A percentile compares a stretch with the other conserved stretches of the same genome.
Conservation (phyloP, 2,797 vertebrate genomes). For the Sandelia bainsii region DNA sequence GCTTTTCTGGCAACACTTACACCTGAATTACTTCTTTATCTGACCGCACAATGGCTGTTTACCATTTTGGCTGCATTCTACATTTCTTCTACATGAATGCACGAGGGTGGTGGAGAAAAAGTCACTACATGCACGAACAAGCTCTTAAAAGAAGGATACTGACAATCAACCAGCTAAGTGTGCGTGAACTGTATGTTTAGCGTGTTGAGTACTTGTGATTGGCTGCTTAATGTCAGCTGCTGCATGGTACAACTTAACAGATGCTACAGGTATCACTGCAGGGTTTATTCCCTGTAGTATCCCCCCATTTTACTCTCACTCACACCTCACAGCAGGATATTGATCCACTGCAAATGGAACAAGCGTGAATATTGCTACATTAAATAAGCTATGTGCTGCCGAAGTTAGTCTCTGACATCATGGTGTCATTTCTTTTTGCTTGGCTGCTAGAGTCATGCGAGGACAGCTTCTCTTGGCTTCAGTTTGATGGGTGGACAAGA, state of each 20-base stretch:
- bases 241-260: slow-evolving; percentile 21
- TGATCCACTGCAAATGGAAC: slow-evolving; percentile 48
- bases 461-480: slow-evolving; percentile 34
- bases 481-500: slow-evolving; percentile 29
- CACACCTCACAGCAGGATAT: slow-evolving; percentile 49
- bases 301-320: slow-evolving; percentile 44
- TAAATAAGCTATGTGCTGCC: slow-evolving; percentile 35
- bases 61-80: not conserved
- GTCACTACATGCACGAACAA: slow-evolving; percentile 9
- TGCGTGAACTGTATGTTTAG: not conserved
- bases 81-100: not conserved
- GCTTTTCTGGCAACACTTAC: not conserved
- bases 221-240: slow-evolving; percentile 52
- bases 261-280: slow-evolving; percentile 57
- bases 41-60: not conserved
- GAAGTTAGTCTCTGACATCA: slow-evolving; percentile 29
- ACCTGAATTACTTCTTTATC: not conserved
- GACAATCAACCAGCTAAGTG: slow-evolving; percentile 5
- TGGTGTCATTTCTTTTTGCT: slow-evolving; percentile 29
- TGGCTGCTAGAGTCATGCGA: slow-evolving; percentile 44
- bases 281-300: slow-evolving; percentile 42
- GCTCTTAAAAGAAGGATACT: slow-evolving; percentile 6
- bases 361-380: slow-evolving; percentile 3
- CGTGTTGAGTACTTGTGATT: slow-evolving; percentile 43
- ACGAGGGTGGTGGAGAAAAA: not conserved